Evolutionary conservation across 2,888 invertebrate species (phyloP), one percentile per base, ranked within the genome.

Genomic region (Carcina quercana): DNA sequence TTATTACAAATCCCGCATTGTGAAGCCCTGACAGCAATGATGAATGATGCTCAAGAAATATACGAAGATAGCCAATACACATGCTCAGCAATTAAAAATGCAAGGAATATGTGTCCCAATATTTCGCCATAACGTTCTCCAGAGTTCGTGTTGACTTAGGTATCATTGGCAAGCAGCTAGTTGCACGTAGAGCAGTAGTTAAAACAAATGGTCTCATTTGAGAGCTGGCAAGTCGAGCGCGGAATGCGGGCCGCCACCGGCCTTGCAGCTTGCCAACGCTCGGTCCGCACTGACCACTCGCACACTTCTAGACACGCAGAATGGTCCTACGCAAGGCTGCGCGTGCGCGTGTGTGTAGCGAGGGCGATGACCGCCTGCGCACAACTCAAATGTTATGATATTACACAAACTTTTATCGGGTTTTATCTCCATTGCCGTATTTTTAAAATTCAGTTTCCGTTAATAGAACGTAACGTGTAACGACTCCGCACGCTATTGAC

Each of bases 221-320:
- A 75, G 71, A 78, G 78, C 60, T 54, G 56, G 63, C 64, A 62
- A 64, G 63, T 68, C 58, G 64, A 63, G 64, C 48, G 50, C 60
- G 80, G 82, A 80, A 78, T 78, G 79, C 74, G 69, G 74, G 57
- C 63, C 64, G 66, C 53, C 63, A 67, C 62, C 72, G 78, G 75
- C 79, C 79, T 78, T 79, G 80, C 68, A 64, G 70, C 73, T 72
- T 68, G 72, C 75, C 74, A 71, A 67, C 63, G 57, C 64, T 20
- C n/a, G n/a, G n/a, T n/a, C n/a, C n/a, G n/a, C n/a, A n/a, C n/a
- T 75, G 78, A 73, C 78, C 75, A 78, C 74, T 67, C 62, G 59
- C 60, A 60, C 63, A 64, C 59, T 62, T 52, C 59, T 52, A 68
- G 54, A 65, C 64, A 59, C 52, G n/a, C n/a, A n/a, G 60, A 65